phyloP scores from a whole-genome alignment of 2,888 invertebrate species.

The Athetis lepigone region DNA sequence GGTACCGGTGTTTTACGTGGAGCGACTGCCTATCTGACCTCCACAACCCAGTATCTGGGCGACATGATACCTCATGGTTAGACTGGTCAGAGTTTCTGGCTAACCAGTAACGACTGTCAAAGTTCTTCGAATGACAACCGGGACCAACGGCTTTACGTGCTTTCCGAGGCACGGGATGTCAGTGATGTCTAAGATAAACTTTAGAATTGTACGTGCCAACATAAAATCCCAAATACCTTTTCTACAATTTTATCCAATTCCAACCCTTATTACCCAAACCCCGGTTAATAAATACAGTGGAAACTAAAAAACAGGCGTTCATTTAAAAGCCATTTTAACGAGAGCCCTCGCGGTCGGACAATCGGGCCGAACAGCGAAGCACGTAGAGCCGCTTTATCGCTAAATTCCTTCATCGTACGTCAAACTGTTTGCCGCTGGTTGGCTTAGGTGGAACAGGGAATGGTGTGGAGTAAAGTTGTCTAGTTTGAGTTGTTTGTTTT shows the following conservation, averaged over 20 bases:
- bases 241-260: not conserved
- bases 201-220: not conserved
- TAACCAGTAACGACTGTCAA: too few relatives aligned
- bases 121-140: too few relatives aligned
- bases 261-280: conserved; percentile 13
- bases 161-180: too few relatives aligned
- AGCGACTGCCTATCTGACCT: too few relatives aligned
- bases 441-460: conserved; percentile 55
- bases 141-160: too few relatives aligned
- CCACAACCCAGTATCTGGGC: too few relatives aligned
- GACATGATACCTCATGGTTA: too few relatives aligned
- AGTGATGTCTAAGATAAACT: too few relatives aligned
- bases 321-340: conserved; percentile 65
- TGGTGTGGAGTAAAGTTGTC: conserved; percentile 53
- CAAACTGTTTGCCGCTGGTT: conserved; percentile 70
- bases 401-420: conserved; percentile 74
- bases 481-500: too few relatives aligned
- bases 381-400: conserved; percentile 70
- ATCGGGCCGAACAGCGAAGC: conserved; percentile 57
- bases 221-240: not conserved
- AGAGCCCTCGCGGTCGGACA: conserved; percentile 47
- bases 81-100: too few relatives aligned
- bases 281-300: conserved; percentile 31
- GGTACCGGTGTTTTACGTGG: too few relatives aligned
- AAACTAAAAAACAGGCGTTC: conserved; percentile 56